Base-by-base conservation (phyloP, 2,797 vertebrate genomes). In the Chromis chromis region DNA sequence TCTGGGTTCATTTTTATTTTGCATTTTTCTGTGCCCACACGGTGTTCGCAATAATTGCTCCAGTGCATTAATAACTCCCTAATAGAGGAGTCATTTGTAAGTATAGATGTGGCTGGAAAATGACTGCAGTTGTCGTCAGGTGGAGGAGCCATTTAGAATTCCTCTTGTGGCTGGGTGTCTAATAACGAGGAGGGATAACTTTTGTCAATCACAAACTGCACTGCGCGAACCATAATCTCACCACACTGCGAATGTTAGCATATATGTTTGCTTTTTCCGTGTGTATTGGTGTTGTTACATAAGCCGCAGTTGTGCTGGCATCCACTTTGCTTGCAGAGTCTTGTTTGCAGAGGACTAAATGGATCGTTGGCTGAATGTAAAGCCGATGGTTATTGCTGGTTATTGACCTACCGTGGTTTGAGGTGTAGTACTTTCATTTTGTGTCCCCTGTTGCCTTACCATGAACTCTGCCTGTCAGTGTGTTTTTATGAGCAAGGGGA, bases 401-500 rank as follows among this genome's bases (percentile, higher is more conserved):
- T 64, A 50, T 36, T 24, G 70, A 12, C 79, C 72, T 27, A 0
- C 46, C 1, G 61, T 3, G 39, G 50, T 56, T 59, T 28, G 16
- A 58, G 70, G 52, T 44, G 42, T 76, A 62, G 64, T 42, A 33
- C 28, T 76, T 71, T 57, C 27, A 22, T 39, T 73, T 65, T 12
- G 39, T 57, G 79, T 78, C 54, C 54, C 53, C 54, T 3, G 69
- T 73, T n/a, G 62, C 62, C 22, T 65, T 6, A 8, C 65, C 8
- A 21, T 74, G 74, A 80, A 74, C 74, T 76, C 72, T 62, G 19
- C 22, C 58, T 52, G 16, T 44, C 14, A n/a, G 53, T 40, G 57
- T 36, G 68, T 70, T 79, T 70, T 79, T 81, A 64, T 77, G 75
- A 76, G 69, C 55, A 1, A 0, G 1, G 80, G 61, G 79, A 86